Evolutionary conservation across 2,797 vertebrate species (phyloP).

Genomic region (Anableps anableps): DNA sequence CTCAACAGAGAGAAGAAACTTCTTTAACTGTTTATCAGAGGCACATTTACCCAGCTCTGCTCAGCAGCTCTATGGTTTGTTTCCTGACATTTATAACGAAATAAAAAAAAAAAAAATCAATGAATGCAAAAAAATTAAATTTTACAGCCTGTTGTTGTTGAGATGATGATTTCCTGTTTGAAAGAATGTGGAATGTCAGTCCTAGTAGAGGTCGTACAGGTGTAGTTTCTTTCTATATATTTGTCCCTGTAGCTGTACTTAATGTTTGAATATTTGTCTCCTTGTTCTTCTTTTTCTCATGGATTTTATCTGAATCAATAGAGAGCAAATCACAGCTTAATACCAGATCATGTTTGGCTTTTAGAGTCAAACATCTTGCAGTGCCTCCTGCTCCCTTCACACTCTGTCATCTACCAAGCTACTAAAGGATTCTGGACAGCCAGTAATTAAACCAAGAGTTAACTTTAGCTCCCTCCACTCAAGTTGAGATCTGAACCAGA

Average conservation of each 20-base stretch:
- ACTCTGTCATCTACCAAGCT: conserved; percentile 64
- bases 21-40: conserved; percentile 87
- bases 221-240: conserved; percentile 4
- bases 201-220: conserved; percentile 18
- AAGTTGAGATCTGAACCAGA: conserved; percentile 67
- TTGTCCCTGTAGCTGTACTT: conserved; percentile 24
- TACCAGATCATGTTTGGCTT: conserved; percentile 29
- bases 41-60: conserved; percentile 73
- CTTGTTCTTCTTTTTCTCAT: conserved; percentile 29
- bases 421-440: conserved; percentile 44
- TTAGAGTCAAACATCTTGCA: conserved; percentile 43
- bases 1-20: conserved; percentile 85
- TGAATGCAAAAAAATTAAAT: conserved; percentile 73
- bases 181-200: conserved; percentile 71
- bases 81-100: conserved; percentile 85
- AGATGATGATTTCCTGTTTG: conserved; percentile 72
- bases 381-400: conserved; percentile 29
- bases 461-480: conserved; percentile 64
- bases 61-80: conserved; percentile 76
- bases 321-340: conserved; percentile 34
- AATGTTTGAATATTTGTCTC: conserved; percentile 29
- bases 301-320: conserved; percentile 39
- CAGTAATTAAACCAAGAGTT: conserved; percentile 71
- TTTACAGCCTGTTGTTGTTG: conserved; percentile 72
- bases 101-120: conserved; percentile 87